A percentile compares a stretch with the other conserved stretches of the same genome.
These are phyloP conservation scores for Andrena praecox DNA, from an alignment of 2,888 invertebrate genomes.

Conservation along the genomic window DNA sequence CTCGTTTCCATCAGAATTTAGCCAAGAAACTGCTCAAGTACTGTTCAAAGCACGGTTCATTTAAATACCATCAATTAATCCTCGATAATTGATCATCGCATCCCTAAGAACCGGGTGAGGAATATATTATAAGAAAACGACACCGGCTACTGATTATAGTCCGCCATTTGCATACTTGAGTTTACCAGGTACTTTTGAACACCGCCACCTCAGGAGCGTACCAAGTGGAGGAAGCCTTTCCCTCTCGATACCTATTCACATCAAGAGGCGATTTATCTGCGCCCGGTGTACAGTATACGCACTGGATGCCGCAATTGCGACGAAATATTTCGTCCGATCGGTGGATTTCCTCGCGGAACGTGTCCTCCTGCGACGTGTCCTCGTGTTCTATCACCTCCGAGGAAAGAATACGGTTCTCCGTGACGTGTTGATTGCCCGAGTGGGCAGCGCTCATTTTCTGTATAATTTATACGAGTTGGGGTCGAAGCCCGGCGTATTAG, in stretches of 20 bases:
- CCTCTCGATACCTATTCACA: not conserved
- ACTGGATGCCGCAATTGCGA: not conserved
- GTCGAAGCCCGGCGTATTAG: slow-evolving; percentile 26
- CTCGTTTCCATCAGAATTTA: too few relatives aligned
- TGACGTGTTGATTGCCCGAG: slow-evolving; percentile 8
- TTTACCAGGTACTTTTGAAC: not conserved
- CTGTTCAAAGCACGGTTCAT: too few relatives aligned
- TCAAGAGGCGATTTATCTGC: slow-evolving; percentile 7
- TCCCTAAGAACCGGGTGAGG: not conserved
- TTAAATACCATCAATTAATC: not conserved
- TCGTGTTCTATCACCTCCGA: slow-evolving; percentile 13
- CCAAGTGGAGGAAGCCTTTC: slow-evolving; percentile 5
- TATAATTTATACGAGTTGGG: slow-evolving; percentile 39
- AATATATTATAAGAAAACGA: not conserved
- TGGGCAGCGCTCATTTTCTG: slow-evolving; percentile 31
- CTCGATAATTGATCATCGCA: not conserved
- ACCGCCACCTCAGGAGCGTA: not conserved
- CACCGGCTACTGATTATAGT: not conserved
- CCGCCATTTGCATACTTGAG: not conserved
- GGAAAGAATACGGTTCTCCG: not conserved
- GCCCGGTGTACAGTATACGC: not conserved
- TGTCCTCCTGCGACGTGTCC: not conserved
- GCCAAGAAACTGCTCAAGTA: too few relatives aligned
- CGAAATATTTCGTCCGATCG: slow-evolving; percentile 11
- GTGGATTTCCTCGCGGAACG: slow-evolving; percentile 10